Evolutionary conservation across 2,797 vertebrate species (phyloP), one percentile per base, ranked within the genome.

Genomic region (Rachycentron canadum): DNA sequence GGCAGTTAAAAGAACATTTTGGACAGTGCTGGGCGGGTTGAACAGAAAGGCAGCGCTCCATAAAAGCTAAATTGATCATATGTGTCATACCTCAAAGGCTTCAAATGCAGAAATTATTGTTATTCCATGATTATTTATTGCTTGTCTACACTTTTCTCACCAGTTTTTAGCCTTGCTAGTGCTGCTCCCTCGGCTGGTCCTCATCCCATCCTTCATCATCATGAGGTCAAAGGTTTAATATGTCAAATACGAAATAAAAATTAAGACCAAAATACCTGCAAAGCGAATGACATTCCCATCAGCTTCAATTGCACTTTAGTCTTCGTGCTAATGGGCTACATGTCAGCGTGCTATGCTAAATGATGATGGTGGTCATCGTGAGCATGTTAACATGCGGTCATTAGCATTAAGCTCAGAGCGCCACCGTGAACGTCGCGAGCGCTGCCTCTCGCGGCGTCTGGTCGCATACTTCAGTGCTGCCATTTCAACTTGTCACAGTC

Each of bases 1-100:
- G 55, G 68, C 86, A 82, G 76, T 86, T 83, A 84, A 84, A 76
- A 72, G 80, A 84, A 49, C 81, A 72, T 84, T 82, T 78, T 60
- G 79, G 79, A 72, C 68, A 11, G 53, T 2, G 69, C 30, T 49
- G 61, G 71, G 65, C 5, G 41, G 69, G 58, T 11, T 34, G 34
- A 8, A 50, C 38, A 25, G 57, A 55, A 23, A 78, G 67, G 78
- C 21, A 13, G 64, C 59, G 43, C 59, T 47, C 26, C 45, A 70
- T 86, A 73, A 88, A 80, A 60, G 56, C 56, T 21, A 34, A 73
- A 79, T 77, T 30, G 69, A 84, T 87, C 71, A 36, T 36, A 38
- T 55, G 43, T 73, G 65, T 71, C 70, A 69, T 23, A 23, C 36
- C 23, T 67, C 30, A 69, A 23, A 65, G 47, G 38, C 11, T 49